Evolutionary conservation across 2,113 vertebrate species (phyloP), one percentile per base, ranked within the genome.

Genomic region (Ochotona princeps): DNA sequence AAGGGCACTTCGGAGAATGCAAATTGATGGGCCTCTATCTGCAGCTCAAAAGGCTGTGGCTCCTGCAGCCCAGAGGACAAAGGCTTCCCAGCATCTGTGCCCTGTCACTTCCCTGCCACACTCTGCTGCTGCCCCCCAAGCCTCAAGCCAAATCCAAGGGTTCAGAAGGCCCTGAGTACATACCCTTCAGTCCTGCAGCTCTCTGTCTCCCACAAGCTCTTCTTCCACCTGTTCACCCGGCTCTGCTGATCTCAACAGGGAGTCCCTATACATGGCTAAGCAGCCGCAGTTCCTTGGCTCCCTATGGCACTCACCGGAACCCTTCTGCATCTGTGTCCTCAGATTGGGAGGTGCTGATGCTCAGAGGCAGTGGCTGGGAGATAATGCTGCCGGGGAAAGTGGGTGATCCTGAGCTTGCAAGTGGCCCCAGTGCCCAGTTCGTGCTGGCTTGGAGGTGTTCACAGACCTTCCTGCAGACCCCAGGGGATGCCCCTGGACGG

Each of bases 1-100:
- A 76, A 75, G 65, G 74, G 7, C 32, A 30, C 80, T 76, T 94
- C 44, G n/a, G 67, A 57, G 75, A 83, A 82, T 35, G 32, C 49
- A 60, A 65, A n/a, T 20, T 12, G 73, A 51, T 69, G 6, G 38
- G 2, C 65, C 25, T 92, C 61, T 47, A 1, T 15, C 61, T 28
- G 38, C 54, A 9, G n/a, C 73, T 38, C 72, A 32, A n/a, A 82
- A 15, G 78, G 28, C 35, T 5, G 3, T 8, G 5, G 38, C 28
- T 60, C 49, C 54, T 9, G 26, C 0, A 14, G 35, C 23, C 83
- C n/a, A 9, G 26, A 26, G 25, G n/a, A 44, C 82, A 21, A 83
- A 79, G 23, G 26, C 8, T 80, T 61, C 47, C 18, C 30, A 1
- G 10, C 51, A 54, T 74, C 32, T 35, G 32, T 2, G 38, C 13